A percentile compares a stretch with the other conserved stretches of the same genome.
Evolutionary conservation across 2,113 vertebrate genomes (phyloP).

Genomic region (Catagonus wagneri): DNA sequence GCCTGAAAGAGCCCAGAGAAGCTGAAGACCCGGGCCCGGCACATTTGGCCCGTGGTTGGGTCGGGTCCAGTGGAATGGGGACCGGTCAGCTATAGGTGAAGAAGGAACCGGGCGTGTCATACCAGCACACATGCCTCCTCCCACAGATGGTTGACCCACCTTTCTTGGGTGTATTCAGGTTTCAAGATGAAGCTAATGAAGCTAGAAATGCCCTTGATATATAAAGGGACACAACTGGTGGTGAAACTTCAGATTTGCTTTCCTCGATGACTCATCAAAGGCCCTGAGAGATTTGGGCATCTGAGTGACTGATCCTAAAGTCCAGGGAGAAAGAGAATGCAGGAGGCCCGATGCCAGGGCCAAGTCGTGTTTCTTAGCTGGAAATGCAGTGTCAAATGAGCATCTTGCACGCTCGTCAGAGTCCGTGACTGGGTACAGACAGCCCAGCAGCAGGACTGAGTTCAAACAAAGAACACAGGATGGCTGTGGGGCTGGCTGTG

Average conservation of each 20-base stretch:
- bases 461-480: slow-evolving; percentile 62
- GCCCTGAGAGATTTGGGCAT: background rate
- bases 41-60: accelerated
- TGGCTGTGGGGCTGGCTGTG: background rate
- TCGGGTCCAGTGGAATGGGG: too few species aligned
- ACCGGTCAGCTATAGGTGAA: background rate
- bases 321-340: background rate
- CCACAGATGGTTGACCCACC: background rate
- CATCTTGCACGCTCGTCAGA: background rate
- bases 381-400: background rate
- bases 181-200: background rate
- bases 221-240: background rate
- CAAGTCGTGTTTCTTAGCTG: background rate
- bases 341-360: background rate
- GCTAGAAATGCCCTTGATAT: background rate
- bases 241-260: background rate
- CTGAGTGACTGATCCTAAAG: background rate
- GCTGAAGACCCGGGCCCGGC: accelerated
- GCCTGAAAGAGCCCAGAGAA: accelerated
- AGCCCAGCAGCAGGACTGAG: background rate
- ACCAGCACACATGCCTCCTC: background rate
- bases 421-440: background rate
- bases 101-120: background rate
- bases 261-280: background rate
- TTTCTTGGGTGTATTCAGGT: background rate